Percentiles rank a stretch among this genome's conserved stretches.
These are phyloP conservation scores for Dufourea novaeangliae DNA, from an alignment of 1,140 invertebrate genomes.

Conservation along the genomic window DNA sequence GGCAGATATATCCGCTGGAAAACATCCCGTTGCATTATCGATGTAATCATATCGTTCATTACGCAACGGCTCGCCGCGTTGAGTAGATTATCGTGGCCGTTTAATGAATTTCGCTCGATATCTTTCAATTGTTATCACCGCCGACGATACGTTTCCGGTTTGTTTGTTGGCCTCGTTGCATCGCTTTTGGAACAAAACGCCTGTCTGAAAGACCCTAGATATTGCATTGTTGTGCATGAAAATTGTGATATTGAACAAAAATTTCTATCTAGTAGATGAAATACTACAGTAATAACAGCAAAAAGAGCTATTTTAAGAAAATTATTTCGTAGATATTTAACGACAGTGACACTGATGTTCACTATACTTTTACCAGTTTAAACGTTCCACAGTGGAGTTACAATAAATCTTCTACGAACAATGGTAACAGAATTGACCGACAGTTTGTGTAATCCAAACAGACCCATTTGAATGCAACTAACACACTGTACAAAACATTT, in stretches of 20 bases:
- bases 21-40: constrained; percentile 51
- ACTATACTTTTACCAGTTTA: too few relatives aligned
- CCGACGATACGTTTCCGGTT: background rate
- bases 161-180: constrained; percentile 4
- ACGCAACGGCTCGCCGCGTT: constrained; percentile 19
- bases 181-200: constrained; percentile 1
- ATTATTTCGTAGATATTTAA: too few relatives aligned
- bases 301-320: too few relatives aligned
- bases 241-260: too few relatives aligned
- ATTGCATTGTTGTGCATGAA: too few relatives aligned
- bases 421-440: constrained; percentile 1
- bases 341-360: too few relatives aligned
- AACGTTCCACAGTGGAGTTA: background rate
- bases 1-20: constrained; percentile 53
- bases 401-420: background rate
- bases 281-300: too few relatives aligned
- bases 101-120: constrained; percentile 48
- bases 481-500: background rate
- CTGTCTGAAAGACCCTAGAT: too few relatives aligned
- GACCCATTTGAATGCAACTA: constrained; percentile 1
- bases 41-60: constrained; percentile 55
- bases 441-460: background rate
- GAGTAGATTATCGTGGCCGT: constrained; percentile 51
- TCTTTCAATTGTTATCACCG: constrained; percentile 16
- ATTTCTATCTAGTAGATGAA: too few relatives aligned